phyloP scores from a whole-genome alignment of 1,140 invertebrate genomes.

The Notospermus geniculatus region DNA sequence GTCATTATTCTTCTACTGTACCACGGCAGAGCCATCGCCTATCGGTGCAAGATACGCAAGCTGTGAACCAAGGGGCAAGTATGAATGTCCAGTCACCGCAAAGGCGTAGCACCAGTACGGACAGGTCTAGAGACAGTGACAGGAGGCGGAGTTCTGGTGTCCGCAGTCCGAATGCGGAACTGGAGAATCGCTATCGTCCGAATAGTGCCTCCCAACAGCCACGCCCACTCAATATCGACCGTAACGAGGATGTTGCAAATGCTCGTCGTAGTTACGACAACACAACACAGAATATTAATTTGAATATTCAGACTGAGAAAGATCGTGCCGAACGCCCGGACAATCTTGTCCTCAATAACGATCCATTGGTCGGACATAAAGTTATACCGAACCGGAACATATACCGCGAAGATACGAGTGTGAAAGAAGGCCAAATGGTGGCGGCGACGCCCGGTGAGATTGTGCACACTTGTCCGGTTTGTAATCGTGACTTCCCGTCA shows the following conservation, averaged over 20 bases:
- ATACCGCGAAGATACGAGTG: not conserved
- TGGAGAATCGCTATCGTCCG: slow-evolving; percentile 9
- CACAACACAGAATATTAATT: not conserved
- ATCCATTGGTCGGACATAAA: slow-evolving; percentile 3
- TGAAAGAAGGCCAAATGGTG: not conserved
- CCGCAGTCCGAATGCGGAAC: not conserved
- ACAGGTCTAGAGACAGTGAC: not conserved
- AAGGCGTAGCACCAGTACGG: not conserved
- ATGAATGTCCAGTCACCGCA: not conserved
- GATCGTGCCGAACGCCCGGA: not conserved
- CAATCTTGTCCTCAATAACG: slow-evolving; percentile 2
- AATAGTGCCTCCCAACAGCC: slow-evolving; percentile 4
- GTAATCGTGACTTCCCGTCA: not conserved
- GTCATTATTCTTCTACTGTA: not conserved
- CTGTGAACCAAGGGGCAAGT: too few species aligned
- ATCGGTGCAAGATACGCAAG: too few species aligned
- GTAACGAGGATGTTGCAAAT: not conserved
- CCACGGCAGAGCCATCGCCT: not conserved
- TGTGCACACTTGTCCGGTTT: not conserved
- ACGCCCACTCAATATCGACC: slow-evolving; percentile 4
- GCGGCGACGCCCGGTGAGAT: not conserved
- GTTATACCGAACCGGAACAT: not conserved
- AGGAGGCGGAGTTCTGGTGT: not conserved
- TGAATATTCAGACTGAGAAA: not conserved
- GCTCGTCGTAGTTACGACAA: slow-evolving; percentile 2